Conservation (phyloP, 1,140 invertebrate species). For the Penaeus indicus region DNA sequence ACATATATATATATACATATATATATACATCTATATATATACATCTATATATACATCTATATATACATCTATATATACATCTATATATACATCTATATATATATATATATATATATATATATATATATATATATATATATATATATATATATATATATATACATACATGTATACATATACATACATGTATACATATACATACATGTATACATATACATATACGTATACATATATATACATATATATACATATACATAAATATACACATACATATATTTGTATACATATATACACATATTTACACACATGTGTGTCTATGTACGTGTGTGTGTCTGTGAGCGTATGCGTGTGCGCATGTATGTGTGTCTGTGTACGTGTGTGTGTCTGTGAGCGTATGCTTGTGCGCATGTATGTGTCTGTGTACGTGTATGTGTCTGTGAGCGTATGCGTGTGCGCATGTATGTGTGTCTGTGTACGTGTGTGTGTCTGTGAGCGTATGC, state of each 20-base stretch:
- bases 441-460: not conserved
- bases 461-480: not conserved
- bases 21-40: no score
- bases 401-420: not conserved
- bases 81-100: conserved; percentile 15
- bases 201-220: not conserved
- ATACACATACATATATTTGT: conserved; percentile 1
- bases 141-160: conserved; percentile 26
- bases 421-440: not conserved
- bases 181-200: not conserved
- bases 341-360: not conserved
- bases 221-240: conserved; percentile 2
- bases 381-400: not conserved
- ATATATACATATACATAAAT: conserved; percentile 20
- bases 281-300: not conserved
- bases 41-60: no score
- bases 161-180: conserved; percentile 2
- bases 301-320: not conserved
- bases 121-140: conserved; percentile 8
- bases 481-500: not conserved
- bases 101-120: not conserved
- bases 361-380: not conserved
- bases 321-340: not conserved
- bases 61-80: no score
- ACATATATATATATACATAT: no score